Percentiles rank a stretch among this genome's conserved stretches.
Evolutionary conservation across 2,797 vertebrate genomes (phyloP).

Genomic region (Glossophaga mutica): DNA sequence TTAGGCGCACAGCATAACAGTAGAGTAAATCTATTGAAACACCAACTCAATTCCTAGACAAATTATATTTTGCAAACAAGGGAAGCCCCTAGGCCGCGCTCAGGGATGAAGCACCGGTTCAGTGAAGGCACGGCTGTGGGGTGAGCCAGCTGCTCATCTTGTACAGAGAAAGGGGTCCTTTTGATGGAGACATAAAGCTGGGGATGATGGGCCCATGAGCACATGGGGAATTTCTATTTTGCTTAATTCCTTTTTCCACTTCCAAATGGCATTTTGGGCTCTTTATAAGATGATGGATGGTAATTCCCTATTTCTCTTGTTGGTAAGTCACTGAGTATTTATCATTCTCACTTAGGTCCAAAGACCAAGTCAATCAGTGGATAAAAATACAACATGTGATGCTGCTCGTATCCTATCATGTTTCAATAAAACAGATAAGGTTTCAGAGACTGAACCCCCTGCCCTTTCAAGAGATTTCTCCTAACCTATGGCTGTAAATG

Average conservation of each 20-base stretch:
- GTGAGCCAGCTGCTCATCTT: not conserved
- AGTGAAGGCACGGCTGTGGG: not conserved
- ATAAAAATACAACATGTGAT: not conserved
- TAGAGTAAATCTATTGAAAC: not conserved
- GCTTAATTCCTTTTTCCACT: not conserved
- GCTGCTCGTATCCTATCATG: not conserved
- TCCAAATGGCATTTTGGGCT: not conserved
- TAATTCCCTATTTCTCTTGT: not conserved
- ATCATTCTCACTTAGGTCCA: not conserved
- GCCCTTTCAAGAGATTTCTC: conserved; percentile 15
- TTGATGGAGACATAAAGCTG: not conserved
- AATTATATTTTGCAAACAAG: not conserved
- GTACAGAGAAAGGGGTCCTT: not conserved
- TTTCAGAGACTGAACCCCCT: not conserved
- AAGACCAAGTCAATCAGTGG: conserved; percentile 33
- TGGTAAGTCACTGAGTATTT: not conserved
- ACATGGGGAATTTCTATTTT: not conserved
- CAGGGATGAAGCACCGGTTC: not conserved
- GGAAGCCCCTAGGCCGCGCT: not conserved
- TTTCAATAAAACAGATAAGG: not conserved
- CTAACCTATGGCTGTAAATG: not conserved
- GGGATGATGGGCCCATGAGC: not conserved
- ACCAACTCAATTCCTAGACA: not conserved
- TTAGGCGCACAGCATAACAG: not conserved
- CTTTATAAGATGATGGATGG: not conserved